Evolutionary conservation across 2,888 invertebrate genomes (phyloP), one percentile per base, ranked within the genome.

Genomic region (Ormyrus thymus): DNA sequence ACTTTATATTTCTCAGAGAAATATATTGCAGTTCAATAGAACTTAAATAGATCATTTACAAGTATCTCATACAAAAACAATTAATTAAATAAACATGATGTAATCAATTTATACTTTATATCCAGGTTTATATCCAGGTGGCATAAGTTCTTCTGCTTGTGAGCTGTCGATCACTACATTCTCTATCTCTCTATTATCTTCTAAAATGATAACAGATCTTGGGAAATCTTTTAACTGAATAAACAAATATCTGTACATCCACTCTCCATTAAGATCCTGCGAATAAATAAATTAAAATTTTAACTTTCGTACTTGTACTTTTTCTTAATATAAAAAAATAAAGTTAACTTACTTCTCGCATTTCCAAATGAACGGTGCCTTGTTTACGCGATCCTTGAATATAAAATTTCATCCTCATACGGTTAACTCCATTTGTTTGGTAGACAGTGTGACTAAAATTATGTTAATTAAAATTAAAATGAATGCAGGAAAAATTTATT

Each of bases 401-500:
- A 87, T 97, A 96, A 90, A 98, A 98, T 87, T 95, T 94, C 96
- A 98, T 97, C 85, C 97, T 92, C 92, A 98, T 93, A 85, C 95
- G 95, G 82, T 94, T 93, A 11, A 93, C 92, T 15, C 96, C 97
- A 87, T 96, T 93, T 81, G 94, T 93, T 82, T 94, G 92, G 90
- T 95, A 97, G 59, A 93, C 91, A 64, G 93, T 91, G 90, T 97
- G 96, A 82, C 95, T 92, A 84, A 7, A 89, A 84, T 81, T 29
- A 64, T n/a, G 65, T 64, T 65, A 56, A 59, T 53, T 11, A 73
- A 70, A 61, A 58, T 29, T 29, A 29, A 29, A 4, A 29, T 29
- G 4, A 29, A 29, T 29, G 29, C 29, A 29, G 29, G 3, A 29
- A 29, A 29, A 29, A 29, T 29, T 29, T 3, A 48, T 51, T 9